Percentiles rank a stretch among this genome's conserved stretches.
These are phyloP conservation scores for Poeciliopsis turneri DNA, from an alignment of 2,797 vertebrate species.

Conservation along the genomic window DNA sequence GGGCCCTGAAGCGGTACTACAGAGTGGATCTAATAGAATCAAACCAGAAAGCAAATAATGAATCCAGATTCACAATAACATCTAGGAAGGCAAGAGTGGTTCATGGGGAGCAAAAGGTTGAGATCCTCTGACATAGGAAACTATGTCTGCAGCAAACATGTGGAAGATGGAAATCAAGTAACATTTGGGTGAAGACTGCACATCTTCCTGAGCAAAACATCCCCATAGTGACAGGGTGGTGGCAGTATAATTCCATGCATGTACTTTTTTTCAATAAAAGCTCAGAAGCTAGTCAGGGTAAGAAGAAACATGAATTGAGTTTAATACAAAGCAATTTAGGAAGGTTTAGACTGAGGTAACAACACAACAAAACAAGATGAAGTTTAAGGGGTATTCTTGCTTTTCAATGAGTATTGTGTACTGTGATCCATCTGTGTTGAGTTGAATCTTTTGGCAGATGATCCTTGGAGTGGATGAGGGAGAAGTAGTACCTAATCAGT, in stretches of 20 bases:
- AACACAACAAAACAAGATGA: not conserved
- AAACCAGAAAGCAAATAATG: not conserved
- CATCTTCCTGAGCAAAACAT: not conserved
- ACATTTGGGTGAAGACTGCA: not conserved
- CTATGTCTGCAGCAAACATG: not conserved
- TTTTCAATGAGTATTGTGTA: not conserved
- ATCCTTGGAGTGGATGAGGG: conserved; percentile 16
- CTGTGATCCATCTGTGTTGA: not conserved
- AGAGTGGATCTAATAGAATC: not conserved
- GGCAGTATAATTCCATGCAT: not conserved
- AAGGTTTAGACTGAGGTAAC: not conserved
- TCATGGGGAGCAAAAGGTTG: not conserved
- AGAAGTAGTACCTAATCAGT: conserved; percentile 71
- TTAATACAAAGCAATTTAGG: not conserved
- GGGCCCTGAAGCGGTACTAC: not conserved
- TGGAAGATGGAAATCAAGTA: not conserved
- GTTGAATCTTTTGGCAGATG: not conserved
- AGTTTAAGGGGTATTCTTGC: not conserved
- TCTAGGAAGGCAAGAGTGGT: not conserved
- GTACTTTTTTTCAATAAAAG: not conserved
- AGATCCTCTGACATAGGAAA: not conserved
- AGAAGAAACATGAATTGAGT: not conserved
- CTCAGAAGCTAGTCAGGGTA: not conserved
- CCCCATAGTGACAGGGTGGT: not conserved
- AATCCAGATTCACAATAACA: not conserved